Evolutionary conservation across 1,140 invertebrate species (phyloP), one percentile per base, ranked within the genome.

Genomic region (Hypothenemus hampei): DNA sequence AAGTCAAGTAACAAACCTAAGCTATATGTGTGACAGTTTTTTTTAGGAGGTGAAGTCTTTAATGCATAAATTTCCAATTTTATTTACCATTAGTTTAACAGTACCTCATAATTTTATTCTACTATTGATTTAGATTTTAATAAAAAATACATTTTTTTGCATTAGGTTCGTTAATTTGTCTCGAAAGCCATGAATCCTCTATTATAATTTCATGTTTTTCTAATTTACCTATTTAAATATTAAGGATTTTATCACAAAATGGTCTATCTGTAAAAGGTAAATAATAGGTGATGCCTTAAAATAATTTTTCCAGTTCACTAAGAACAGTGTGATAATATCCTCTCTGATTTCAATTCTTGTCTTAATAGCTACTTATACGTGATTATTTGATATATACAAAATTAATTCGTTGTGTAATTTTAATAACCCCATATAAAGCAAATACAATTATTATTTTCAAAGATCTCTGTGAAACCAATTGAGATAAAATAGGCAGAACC

Each of bases 1-100:
- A 47, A 35, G 45, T 20, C 45, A 47, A 47, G 16, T 35, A 35
- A 47, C 45, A 24, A 47, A 47, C 45, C 45, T 47, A 47, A 47
- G 13, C 23, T 13, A 26, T 8, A 11, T 16, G 11, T 20, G 19
- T 40, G 18, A 40, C 39, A 18, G 39, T 40, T 40, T 37, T 16
- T 37, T n/a, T n/a, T n/a, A 16, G 10, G 16, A 31, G 26, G 26
- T 31, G 26, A 31, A 31, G 13, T 15, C 35, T 13, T 37, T 10
- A 16, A 37, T 13, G 11, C 11, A 11, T n/a, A 37, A 37, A 37
- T 13, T 16, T 37, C 15, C 7, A 16, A 11, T 8, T 13, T 15
- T 16, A 13, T 13, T 37, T 13, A 13, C 7, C 35, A 7, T 13
- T 37, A 37, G 35, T 37, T 37, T 37, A 37, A 37, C 11, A 37